Base-by-base conservation (phyloP, 2,888 invertebrate species). In the Strigamia maritima region DNA sequence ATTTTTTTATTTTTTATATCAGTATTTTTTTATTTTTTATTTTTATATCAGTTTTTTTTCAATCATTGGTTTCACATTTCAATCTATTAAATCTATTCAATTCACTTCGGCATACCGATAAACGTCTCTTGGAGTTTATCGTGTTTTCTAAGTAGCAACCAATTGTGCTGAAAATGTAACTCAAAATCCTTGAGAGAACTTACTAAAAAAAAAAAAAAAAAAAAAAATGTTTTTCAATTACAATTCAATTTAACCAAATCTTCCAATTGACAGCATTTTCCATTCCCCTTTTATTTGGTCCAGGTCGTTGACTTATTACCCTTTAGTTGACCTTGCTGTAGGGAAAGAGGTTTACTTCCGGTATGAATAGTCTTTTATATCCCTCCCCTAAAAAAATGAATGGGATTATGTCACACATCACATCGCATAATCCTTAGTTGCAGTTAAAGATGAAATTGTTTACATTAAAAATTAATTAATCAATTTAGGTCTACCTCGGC, bases 281-380 rank as follows among this genome's bases (percentile, higher is more conserved):
- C 6, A 49, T 49, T 49, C 6, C 10, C 16, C 6, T n/a, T 49
- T 49, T 49, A 12, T 49, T 49, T 49, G 24, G 60, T n/a, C 28
- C 14, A 70, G 70, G 70, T 70, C 70, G 70, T 70, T 70, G 70
- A 70, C 70, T 70, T n/a, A 24, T 26, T 70, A 70, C 70, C 70
- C 70, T 70, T 70, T 70, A 26, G 70, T 70, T 70, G 70, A 28
- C 70, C 70, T 70, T 28, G 70, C 28, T 14, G 14, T 1, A 70
- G 70, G 70, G 12, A 28, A 12, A n/a, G 28, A 28, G 28, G 28
- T 7, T 16, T 2, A 70, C 70, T 70, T 70, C 70, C 70, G 70
- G 70, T 70, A 54, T 54, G n/a, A 3, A 19, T 54, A 54, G n/a
- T 19, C 6, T 4, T 19, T 54, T 19, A 19, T 19, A 22, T n/a